Percentiles rank a stretch among this genome's conserved stretches.
These are phyloP conservation scores for Lagodon rhomboides DNA, from an alignment of 2,797 vertebrate genomes.

Conservation along the genomic window DNA sequence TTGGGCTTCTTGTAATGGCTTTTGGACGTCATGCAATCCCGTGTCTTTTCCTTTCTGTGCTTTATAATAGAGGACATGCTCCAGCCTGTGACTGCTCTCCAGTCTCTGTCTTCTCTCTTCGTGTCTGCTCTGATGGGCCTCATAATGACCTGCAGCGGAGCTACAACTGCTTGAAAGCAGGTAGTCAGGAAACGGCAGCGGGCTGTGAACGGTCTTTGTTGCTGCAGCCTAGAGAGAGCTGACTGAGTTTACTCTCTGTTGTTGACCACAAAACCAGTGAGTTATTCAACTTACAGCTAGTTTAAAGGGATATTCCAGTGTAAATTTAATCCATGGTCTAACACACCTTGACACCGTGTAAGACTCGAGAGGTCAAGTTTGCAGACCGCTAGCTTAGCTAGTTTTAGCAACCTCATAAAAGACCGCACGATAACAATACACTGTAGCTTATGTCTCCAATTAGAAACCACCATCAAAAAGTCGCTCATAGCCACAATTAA, in stretches of 20 bases:
- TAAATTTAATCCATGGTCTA: too few species aligned
- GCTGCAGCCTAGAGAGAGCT: neutral
- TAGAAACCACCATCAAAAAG: too few species aligned
- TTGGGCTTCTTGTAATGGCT: slow-evolving; percentile 7
- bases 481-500: too few species aligned
- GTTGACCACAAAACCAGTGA: neutral
- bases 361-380: too few species aligned
- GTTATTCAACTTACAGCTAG: neutral
- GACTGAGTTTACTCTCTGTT: neutral
- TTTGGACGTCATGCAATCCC: neutral
- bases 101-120: slow-evolving; percentile 21
- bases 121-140: slow-evolving; percentile 21
- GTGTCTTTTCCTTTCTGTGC: slow-evolving; percentile 16
- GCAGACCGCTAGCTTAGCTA: too few species aligned
- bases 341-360: too few species aligned
- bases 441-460: too few species aligned
- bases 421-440: too few species aligned
- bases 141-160: slow-evolving; percentile 21
- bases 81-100: slow-evolving; percentile 31
- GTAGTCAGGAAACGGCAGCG: slow-evolving; percentile 5
- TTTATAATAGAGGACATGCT: slow-evolving; percentile 26
- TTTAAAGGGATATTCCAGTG: too few species aligned
- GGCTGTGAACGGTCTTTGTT: slow-evolving; percentile 3
- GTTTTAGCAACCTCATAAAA: too few species aligned
- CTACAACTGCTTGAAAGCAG: neutral